Evolutionary conservation across 2,113 vertebrate genomes (phyloP).

Genomic region (Notothenia coriiceps): DNA sequence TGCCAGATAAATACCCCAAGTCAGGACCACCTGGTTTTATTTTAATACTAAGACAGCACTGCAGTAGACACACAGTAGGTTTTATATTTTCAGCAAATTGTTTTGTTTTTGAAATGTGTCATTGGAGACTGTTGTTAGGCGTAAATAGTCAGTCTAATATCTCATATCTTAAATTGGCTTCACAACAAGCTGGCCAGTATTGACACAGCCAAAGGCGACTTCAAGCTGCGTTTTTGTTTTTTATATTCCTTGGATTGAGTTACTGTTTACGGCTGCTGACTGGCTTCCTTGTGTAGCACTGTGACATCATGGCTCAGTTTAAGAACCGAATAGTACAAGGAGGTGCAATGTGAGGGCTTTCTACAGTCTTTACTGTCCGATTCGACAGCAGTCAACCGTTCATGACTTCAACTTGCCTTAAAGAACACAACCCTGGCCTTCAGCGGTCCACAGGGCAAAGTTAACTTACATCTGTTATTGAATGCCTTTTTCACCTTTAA

Average conservation of each 20-base stretch:
- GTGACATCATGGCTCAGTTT: constrained; percentile 29
- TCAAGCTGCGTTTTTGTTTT: constrained; percentile 18
- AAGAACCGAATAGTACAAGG: constrained; percentile 15
- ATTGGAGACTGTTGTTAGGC: not conserved
- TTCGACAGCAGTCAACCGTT: constrained; percentile 7
- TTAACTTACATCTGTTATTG: not conserved
- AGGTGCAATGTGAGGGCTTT: constrained; percentile 2
- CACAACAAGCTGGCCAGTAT: not conserved
- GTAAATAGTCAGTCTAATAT: not conserved
- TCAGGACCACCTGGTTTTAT: too few relatives aligned
- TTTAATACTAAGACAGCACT: too few relatives aligned
- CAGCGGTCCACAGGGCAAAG: not conserved
- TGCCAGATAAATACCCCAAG: too few relatives aligned
- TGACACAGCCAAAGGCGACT: constrained; percentile 6
- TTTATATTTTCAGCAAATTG: not conserved
- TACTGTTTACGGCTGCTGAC: constrained; percentile 10
- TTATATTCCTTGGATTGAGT: not conserved
- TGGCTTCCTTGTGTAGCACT: constrained; percentile 25
- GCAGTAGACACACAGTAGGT: not conserved
- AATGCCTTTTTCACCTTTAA: not conserved
- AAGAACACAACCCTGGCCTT: not conserved
- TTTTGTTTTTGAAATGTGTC: not conserved
- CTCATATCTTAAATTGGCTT: constrained; percentile 4
- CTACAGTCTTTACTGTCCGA: constrained; percentile 3
- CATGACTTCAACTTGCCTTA: not conserved